Evolutionary conservation across 2,113 vertebrate species (phyloP).

Genomic region (Rattus rattus): DNA sequence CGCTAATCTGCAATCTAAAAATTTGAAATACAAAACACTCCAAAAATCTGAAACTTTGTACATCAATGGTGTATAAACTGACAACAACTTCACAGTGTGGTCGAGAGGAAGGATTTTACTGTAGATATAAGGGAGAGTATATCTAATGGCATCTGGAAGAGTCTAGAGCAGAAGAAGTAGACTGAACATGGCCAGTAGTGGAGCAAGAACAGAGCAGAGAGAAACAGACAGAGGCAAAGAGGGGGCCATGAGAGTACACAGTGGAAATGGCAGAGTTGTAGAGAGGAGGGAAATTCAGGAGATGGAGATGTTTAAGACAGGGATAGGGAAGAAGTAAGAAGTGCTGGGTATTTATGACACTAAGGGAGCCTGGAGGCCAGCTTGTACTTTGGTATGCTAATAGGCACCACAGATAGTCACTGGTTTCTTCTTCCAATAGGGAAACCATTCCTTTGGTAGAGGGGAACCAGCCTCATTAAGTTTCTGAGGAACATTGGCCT

Average conservation of each 20-base stretch:
- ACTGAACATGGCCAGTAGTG: background rate
- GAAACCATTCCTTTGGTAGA: background rate
- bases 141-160: background rate
- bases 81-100: background rate
- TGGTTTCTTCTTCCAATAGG: background rate
- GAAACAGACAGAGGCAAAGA: background rate
- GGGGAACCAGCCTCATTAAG: background rate
- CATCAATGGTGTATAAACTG: background rate
- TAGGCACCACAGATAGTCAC: background rate
- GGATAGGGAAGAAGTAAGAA: background rate
- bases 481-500: background rate
- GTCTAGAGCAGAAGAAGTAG: background rate
- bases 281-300: too few species aligned
- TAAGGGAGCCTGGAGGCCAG: background rate
- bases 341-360: background rate
- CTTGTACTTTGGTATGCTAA: background rate
- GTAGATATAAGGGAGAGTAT: background rate
- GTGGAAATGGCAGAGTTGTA: background rate
- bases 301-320: background rate
- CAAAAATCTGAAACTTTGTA: background rate
- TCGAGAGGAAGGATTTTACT: background rate
- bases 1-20: background rate
- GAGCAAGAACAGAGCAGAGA: background rate
- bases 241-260: background rate
- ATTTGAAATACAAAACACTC: background rate